Base-by-base conservation (phyloP, 1,140 invertebrate genomes). In the Hylaeus anthracinus region DNA sequence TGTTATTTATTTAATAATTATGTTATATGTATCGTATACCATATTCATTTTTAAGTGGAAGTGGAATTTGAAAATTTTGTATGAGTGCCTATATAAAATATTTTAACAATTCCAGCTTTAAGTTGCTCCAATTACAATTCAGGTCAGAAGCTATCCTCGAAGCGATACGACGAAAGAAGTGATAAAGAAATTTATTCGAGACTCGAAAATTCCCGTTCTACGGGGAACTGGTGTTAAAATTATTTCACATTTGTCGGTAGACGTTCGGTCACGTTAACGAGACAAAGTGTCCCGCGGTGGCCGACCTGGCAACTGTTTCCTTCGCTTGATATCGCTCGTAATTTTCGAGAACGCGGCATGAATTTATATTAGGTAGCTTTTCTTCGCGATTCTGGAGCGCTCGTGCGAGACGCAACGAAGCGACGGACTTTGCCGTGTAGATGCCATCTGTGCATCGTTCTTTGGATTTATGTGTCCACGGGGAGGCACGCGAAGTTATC, bases 321-420 rank as follows among this genome's bases (percentile, higher is more conserved):
- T 48, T 71, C n/a, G 39, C 14, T 60, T 61, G 70, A 77, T 64
- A 72, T 69, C n/a, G 53, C 53, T 60, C 71, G 60, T 85, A 85
- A 86, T 85, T 86, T 85, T 71, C 71, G 51, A 55, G 58, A 48
- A 61, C 53, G 26, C 51, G 43, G 26, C 70, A 41, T 76, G 75
- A 86, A 85, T 86, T 82, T 85, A 82, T 85, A 79, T 79, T 41
- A 72, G 63, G 9, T 37, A 9, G 55, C 56, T 79, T 74, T 78
- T 72, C 67, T 53, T 74, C 56, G 58, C 63, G 41, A 70, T 74
- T 71, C 12, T 70, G 0, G 41, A 41, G 64, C 60, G 51, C 48
- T 10, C 56, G 61, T 45, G 61, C 56, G 64, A 53, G 79, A 78
- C 60, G 60, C 84, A 73, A 73, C 69, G 41, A 61, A 48, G 56